A percentile compares a stretch with the other conserved stretches of the same genome.
Evolutionary conservation across 2,888 invertebrate genomes (phyloP).

Genomic region (Dryomyza anilis): DNA sequence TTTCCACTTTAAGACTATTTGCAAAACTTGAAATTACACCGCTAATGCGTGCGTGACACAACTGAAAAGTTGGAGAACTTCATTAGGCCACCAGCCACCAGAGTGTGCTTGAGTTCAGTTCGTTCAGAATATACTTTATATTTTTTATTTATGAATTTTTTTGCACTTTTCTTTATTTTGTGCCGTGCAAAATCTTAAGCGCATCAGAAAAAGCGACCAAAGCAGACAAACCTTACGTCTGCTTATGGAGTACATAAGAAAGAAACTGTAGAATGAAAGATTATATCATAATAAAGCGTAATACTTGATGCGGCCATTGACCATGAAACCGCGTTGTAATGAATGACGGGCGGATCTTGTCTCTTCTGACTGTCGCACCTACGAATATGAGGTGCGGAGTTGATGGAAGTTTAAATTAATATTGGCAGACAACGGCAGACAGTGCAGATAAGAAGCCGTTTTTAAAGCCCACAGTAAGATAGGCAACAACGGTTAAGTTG

Average conservation of each 20-base stretch:
- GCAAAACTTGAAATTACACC: too few species aligned
- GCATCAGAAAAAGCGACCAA: background rate
- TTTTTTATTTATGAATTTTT: too few species aligned
- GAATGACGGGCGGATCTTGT: background rate
- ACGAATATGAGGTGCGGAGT: background rate
- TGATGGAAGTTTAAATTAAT: background rate
- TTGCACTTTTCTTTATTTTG: too few species aligned
- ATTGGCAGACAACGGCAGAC: background rate
- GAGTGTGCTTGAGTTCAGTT: background rate
- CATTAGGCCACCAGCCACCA: background rate
- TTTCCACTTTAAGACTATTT: too few species aligned
- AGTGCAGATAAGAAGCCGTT: too few species aligned
- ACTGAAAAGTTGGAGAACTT: too few species aligned
- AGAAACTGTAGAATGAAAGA: constrained; percentile 38
- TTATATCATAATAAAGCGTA: constrained; percentile 53
- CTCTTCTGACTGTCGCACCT: background rate
- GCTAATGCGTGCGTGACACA: too few species aligned
- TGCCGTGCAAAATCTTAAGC: too few species aligned
- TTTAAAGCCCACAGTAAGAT: too few species aligned
- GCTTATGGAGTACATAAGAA: too few species aligned
- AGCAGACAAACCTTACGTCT: too few species aligned
- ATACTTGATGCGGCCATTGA: constrained; percentile 56
- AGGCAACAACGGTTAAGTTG: too few species aligned
- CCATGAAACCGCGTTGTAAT: constrained; percentile 44
- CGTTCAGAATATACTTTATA: constrained; percentile 3